Base-by-base conservation (phyloP, 2,888 invertebrate genomes). In the Trilocha varians region DNA sequence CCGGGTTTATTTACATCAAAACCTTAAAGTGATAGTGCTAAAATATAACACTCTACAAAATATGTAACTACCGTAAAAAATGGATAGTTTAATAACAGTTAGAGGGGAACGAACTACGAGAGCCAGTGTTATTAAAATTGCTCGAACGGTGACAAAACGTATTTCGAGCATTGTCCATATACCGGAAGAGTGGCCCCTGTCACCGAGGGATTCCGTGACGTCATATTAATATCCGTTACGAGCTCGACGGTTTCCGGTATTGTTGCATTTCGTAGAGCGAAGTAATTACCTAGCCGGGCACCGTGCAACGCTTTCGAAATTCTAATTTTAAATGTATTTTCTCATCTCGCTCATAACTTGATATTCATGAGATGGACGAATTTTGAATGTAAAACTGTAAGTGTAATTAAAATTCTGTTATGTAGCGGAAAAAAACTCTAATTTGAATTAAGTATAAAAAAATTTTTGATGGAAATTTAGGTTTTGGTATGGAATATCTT, bases 171-270 rank as follows among this genome's bases (percentile, higher is more conserved):
- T 73, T 71, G 70, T 75, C 61, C 55, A 53, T 48, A 47, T 49
- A 47, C 66, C 70, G 79, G 77, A 78, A 74, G 59, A 62, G 43
- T 53, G 73, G 56, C 55, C 49, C 55, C 57, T 52, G 53, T 58
- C 53, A 55, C 44, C 51, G 65, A 46, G 67, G 61, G 65, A 59
- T 52, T 58, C 62, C 50, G 58, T 74, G 76, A 76, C 72, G 75
- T 78, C 76, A 73, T 65, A 63, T 62, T 64, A 65, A 71, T 72
- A 68, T 76, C 72, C 74, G 71, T 54, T 67, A 62, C 55, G 59
- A 60, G 52, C 59, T 59, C 57, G 56, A 59, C 75, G 62, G 56
- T 57, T 60, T 60, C 64, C 53, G 44, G 56, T 58, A 53, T 57
- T 50, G 59, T 50, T 56, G 53, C 59, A 57, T 57, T 59, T 56